Base-by-base conservation (phyloP, 2,888 invertebrate genomes). In the Drosophila hamatofila region DNA sequence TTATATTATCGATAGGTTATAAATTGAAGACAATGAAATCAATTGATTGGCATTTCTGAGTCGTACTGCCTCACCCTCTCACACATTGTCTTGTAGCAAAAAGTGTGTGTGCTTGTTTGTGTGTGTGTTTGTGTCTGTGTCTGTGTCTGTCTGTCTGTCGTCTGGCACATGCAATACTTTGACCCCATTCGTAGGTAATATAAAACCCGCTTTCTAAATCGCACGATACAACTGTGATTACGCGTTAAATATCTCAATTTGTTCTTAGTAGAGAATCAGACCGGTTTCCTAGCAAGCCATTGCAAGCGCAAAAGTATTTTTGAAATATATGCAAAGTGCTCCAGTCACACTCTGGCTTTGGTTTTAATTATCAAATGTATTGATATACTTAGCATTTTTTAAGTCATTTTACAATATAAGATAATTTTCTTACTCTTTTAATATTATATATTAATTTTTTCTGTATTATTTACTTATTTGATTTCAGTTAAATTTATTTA, bases 1-100 rank as follows among this genome's bases (percentile, higher is more conserved):
- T 89, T 84, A 83, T 88, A 83, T 83, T 88, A 88, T 89, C 85
- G 74, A 78, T 78, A 80, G 81, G 80, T 88, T 86, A 89, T 86
- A 86, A 86, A 86, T 86, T 86, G 86, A 88, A 89, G 90, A 87
- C 87, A 87, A 87, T 87, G 87, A 87, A 87, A 80, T 88, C 87
- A 87, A 87, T 87, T 87, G 87, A 90, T 90, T 83, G 88, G 80
- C 85, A 80, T 82, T 82, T 89, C 72, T 76, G 51, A 67, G 74
- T n/a, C 59, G 57, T 33, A 62, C 52, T 33, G 64, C 27, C 41
- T 8, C 56, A 1, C n/a, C 35, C 27, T 14, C 9, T 12, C 66
- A 16, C 12, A 35, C 18, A 33, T 39, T 62, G 44, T 41, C 46
- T 39, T n/a, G 21, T 48, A 21, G 56, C 11, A n/a, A n/a, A n/a